A percentile compares a stretch with the other conserved stretches of the same genome.
These are phyloP conservation scores for Ostrea edulis DNA, from an alignment of 1,140 invertebrate species.

Conservation along the genomic window DNA sequence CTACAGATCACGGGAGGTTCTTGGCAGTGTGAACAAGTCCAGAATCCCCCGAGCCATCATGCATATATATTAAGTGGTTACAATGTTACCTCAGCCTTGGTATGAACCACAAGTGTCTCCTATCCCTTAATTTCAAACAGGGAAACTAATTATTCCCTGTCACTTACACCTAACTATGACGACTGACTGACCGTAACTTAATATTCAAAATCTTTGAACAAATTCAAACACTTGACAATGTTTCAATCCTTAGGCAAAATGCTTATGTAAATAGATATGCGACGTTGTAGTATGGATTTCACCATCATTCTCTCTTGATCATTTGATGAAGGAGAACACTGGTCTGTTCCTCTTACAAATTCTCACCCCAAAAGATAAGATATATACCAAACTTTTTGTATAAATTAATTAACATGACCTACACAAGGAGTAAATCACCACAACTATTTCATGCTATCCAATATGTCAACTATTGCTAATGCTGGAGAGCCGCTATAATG, in stretches of 20 bases:
- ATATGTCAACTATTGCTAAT: constrained; percentile 10
- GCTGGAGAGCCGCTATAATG: not conserved
- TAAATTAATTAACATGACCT: not conserved
- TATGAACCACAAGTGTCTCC: constrained; percentile 13
- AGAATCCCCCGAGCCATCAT: not conserved
- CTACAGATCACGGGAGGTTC: not conserved
- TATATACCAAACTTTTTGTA: not conserved
- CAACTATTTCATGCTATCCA: not conserved
- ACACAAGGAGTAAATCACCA: not conserved
- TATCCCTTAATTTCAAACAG: constrained; percentile 16
- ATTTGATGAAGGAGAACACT: not conserved
- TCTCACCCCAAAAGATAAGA: not conserved
- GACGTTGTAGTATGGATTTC: not conserved
- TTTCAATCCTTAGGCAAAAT: constrained; percentile 8
- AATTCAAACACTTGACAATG: constrained; percentile 13
- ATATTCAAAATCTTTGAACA: constrained; percentile 38
- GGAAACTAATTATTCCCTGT: constrained; percentile 30
- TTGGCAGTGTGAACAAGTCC: constrained; percentile 1
- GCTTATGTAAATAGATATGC: not conserved
- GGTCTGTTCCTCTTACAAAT: not conserved
- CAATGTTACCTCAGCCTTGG: constrained; percentile 3
- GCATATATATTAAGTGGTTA: not conserved
- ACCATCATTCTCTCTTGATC: not conserved
- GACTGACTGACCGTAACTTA: constrained; percentile 18
- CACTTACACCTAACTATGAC: constrained; percentile 24